Conservation (phyloP, 2,113 vertebrate species). For the Rhegmatorhina hoffmannsi region DNA sequence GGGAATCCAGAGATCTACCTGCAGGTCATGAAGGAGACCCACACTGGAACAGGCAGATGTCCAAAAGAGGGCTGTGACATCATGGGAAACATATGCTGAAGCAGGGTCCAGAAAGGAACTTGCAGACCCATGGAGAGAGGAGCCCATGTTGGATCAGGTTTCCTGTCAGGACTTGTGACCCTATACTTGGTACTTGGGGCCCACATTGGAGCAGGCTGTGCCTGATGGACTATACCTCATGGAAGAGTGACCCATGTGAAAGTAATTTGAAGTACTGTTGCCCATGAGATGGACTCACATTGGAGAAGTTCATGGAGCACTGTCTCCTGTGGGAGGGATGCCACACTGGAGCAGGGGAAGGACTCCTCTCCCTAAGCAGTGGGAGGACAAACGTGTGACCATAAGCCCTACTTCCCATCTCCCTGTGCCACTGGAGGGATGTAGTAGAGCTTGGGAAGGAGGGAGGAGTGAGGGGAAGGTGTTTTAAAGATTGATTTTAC, state of each 20-base stretch:
- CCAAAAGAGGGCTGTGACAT: background rate
- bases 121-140: background rate
- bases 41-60: background rate
- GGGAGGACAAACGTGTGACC: background rate
- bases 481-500: background rate
- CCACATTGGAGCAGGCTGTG: background rate
- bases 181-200: background rate
- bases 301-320: background rate
- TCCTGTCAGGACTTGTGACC: background rate
- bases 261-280: background rate
- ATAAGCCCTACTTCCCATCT: background rate
- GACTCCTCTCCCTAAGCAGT: background rate
- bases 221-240: background rate
- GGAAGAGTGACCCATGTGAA: background rate
- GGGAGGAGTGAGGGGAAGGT: rapidly evolving
- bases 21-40: background rate
- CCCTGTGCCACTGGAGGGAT: background rate
- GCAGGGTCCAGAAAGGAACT: background rate
- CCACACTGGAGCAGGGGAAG: rapidly evolving
- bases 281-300: background rate
- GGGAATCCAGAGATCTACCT: background rate
- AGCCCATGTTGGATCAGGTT: background rate
- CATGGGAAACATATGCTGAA: background rate
- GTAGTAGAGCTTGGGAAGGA: background rate
- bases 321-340: background rate